Evolutionary conservation across 2,888 invertebrate genomes (phyloP), one percentile per base, ranked within the genome.

Genomic region (Sthenelais limicola): DNA sequence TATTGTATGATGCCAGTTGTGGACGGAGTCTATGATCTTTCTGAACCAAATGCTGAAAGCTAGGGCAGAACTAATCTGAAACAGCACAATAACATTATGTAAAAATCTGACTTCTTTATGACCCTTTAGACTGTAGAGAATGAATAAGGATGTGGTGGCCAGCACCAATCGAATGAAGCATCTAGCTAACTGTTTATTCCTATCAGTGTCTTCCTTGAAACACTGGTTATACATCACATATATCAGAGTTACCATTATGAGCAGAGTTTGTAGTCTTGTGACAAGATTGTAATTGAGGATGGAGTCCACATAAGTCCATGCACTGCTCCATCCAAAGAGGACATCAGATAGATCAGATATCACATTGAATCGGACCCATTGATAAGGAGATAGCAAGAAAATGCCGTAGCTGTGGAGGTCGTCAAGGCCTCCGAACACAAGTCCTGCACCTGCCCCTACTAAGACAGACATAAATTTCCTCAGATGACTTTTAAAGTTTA

Each of bases 301-400:
- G 5, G 68, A 35, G 7, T 70, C 62, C 15, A 77, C 7, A 56
- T 80, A 80, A 24, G 58, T 62, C 7, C 43, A 18, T 12, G 47
- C n/a, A n/a, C 69, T 62, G n/a, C 51, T 58, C 26, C 26, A n/a
- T 3, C 81, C 81, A 71, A 83, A 80, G 0, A 80, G 51, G 3
- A 69, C 48, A 0, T 77, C 69, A 9, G 79, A 72, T n/a, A 74
- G 70, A 35, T 80, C 76, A 9, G 76, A 77, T 3, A 72, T 49
- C 0, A 83, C 78, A 52, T 84, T 84, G 67, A 84, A 84, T 38
- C 74, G 75, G n/a, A 81, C 73, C 84, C 84, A 84, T 67, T 83
- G 82, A 24, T 71, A 62, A 7, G 83, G 83, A 5, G 83, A 81
- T 3, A 83, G 67, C 43, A 83, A 78, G 74, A 79, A 79, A 1